phyloP scores from a whole-genome alignment of 2,888 invertebrate species.

The Carcina quercana region DNA sequence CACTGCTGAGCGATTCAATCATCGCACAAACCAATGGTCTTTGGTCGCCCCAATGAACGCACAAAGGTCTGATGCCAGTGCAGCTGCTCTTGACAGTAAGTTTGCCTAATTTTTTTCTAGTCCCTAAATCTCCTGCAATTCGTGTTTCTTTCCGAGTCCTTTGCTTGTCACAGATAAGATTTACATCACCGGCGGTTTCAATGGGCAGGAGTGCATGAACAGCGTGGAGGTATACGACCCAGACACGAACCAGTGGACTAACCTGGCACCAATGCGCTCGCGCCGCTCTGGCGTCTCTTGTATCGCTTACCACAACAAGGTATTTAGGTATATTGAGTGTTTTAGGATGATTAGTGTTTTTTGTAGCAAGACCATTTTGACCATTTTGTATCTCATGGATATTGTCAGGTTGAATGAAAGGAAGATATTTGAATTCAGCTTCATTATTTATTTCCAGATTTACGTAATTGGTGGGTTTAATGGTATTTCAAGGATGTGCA shows the following conservation, averaged over 20 bases:
- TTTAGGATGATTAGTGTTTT: no score
- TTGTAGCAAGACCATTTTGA: no score
- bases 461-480: constrained; percentile 93
- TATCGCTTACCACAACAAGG: constrained; percentile 86
- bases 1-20: constrained; percentile 90
- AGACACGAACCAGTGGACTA: constrained; percentile 86
- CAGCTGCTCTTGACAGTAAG: constrained; percentile 86
- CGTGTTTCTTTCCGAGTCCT: not conserved
- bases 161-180: constrained; percentile 74
- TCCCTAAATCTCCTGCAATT: not conserved
- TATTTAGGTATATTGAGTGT: no score
- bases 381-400: no score
- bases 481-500: constrained; percentile 91
- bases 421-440: no score
- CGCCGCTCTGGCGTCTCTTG: constrained; percentile 94
- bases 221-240: constrained; percentile 89
- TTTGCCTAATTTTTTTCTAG: constrained; percentile 3
- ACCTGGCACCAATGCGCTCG: constrained; percentile 86
- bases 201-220: constrained; percentile 92
- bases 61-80: constrained; percentile 92
- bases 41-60: constrained; percentile 91
- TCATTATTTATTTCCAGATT: constrained; percentile 39
- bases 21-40: constrained; percentile 90
- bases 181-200: constrained; percentile 91
- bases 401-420: no score